Conservation (phyloP, 2,888 invertebrate genomes). For the Oithona nana region DNA sequence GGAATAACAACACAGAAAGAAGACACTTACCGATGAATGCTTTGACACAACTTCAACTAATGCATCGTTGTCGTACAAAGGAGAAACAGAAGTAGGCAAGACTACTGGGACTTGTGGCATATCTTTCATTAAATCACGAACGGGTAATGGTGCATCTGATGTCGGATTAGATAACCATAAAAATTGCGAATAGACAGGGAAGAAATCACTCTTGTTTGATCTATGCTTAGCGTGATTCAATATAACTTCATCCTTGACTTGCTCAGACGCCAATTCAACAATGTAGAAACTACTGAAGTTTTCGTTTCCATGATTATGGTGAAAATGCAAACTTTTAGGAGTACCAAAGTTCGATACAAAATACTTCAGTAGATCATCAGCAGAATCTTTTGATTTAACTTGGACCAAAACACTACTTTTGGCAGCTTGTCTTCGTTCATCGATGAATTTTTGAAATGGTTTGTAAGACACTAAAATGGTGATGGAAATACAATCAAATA, state of each 20-base stretch:
- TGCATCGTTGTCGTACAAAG: background rate
- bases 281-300: constrained; percentile 47
- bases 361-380: constrained; percentile 44
- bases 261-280: constrained; percentile 43
- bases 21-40: background rate
- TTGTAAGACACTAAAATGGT: background rate
- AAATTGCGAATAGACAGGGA: constrained; percentile 47
- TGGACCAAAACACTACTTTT: constrained; percentile 50
- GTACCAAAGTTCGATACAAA: constrained; percentile 42
- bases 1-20: background rate
- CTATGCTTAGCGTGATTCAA: constrained; percentile 35
- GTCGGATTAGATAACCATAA: constrained; percentile 40
- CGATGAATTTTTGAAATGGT: constrained; percentile 32
- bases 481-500: too few relatives aligned
- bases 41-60: background rate
- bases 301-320: constrained; percentile 38
- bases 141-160: background rate
- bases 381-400: constrained; percentile 49
- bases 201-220: constrained; percentile 34
- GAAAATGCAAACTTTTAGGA: constrained; percentile 36
- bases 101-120: background rate
- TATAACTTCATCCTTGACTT: constrained; percentile 38
- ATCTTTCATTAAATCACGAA: background rate
- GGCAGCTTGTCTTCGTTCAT: constrained; percentile 44
- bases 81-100: background rate